Evolutionary conservation across 2,888 invertebrate genomes (phyloP).

Genomic region (Phytoseiulus persimilis): DNA sequence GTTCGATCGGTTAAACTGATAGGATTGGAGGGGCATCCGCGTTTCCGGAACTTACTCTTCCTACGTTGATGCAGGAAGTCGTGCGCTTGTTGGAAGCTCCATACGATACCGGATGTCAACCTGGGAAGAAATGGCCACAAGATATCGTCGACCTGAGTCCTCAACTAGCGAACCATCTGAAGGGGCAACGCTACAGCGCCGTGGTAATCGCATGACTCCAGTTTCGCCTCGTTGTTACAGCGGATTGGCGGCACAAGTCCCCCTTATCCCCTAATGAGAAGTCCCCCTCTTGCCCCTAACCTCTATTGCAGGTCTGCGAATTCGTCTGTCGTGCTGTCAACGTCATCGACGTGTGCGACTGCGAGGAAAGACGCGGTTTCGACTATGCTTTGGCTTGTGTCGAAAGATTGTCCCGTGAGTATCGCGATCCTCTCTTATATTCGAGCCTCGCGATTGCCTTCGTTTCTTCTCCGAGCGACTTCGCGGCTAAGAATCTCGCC

Average conservation of each 20-base stretch:
- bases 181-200: neutral
- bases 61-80: neutral
- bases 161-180: neutral
- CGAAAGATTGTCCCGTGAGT: neutral
- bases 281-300: no score
- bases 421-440: no score
- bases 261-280: no score
- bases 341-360: neutral
- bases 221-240: no score
- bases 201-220: constrained; percentile 8
- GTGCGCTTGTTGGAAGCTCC: neutral
- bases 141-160: neutral
- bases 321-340: neutral
- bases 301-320: neutral
- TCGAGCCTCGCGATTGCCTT: no score
- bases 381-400: neutral
- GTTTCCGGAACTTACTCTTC: no score
- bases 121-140: neutral
- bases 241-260: no score
- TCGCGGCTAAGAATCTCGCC: no score
- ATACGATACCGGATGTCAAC: neutral
- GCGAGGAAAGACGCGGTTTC: neutral
- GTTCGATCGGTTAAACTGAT: neutral
- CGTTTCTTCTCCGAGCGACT: no score
- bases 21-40: no score